These are phyloP conservation scores for Stercorarius parasiticus DNA, from an alignment of 2,113 vertebrate genomes.

Conservation along the genomic window DNA sequence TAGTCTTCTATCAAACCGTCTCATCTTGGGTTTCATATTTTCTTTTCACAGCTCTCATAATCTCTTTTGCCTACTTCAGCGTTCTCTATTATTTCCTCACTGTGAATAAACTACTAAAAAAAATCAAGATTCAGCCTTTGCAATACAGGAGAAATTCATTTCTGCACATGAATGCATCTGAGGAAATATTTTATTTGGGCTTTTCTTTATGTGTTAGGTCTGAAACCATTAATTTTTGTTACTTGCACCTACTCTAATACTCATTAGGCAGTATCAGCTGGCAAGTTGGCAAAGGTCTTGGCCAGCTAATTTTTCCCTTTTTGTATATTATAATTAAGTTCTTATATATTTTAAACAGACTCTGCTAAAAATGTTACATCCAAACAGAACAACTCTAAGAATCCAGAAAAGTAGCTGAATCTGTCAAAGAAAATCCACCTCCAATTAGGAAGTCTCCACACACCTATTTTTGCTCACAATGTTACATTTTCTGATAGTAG, in stretches of 20 bases:
- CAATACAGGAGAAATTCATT: neutral
- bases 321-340: neutral
- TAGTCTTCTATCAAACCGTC: neutral
- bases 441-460: neutral
- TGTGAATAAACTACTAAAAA: neutral
- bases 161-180: neutral
- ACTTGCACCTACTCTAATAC: neutral
- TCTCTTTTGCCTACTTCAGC: neutral
- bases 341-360: neutral
- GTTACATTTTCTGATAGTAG: neutral
- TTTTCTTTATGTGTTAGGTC: neutral
- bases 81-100: neutral
- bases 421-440: neutral
- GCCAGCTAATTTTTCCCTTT: neutral
- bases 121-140: neutral
- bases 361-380: neutral
- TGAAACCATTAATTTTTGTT: neutral
- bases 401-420: neutral
- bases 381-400: neutral
- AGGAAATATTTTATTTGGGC: neutral
- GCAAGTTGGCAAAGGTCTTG: neutral
- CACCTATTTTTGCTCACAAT: neutral
- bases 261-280: neutral
- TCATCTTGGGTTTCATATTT: neutral
- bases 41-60: neutral